Evolutionary conservation across 1,140 invertebrate species (phyloP).

Genomic region (Drosophila nebulosa): DNA sequence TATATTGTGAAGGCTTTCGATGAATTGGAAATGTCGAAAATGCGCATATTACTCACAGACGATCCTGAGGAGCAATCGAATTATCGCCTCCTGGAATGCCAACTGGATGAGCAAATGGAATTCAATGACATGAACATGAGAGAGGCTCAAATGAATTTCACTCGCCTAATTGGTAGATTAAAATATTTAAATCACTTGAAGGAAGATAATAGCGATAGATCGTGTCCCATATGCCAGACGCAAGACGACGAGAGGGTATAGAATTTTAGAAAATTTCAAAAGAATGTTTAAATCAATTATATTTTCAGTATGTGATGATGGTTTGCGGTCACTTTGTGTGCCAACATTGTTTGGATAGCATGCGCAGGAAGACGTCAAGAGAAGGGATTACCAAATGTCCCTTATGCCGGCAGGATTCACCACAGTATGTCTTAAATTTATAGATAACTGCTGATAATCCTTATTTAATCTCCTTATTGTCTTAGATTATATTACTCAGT

Average conservation of each 20-base stretch:
- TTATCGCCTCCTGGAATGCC: conserved; percentile 52
- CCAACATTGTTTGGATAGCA: conserved; percentile 52
- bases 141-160: conserved; percentile 61
- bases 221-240: conserved; percentile 87
- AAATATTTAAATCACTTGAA: conserved; percentile 78
- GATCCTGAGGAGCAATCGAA: conserved; percentile 64
- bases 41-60: conserved; percentile 82
- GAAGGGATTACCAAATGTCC: conserved; percentile 82
- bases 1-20: conserved; percentile 83
- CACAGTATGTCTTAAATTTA: conserved; percentile 36
- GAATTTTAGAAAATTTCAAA: background rate
- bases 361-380: conserved; percentile 9
- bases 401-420: conserved; percentile 84
- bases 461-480: background rate
- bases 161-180: conserved; percentile 48
- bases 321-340: conserved; percentile 77
- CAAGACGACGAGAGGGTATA: conserved; percentile 62
- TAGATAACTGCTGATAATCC: background rate
- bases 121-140: conserved; percentile 50
- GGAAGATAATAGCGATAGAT: conserved; percentile 80
- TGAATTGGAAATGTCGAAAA: conserved; percentile 89
- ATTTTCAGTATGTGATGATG: conserved; percentile 68
- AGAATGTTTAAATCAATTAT: background rate
- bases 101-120: conserved; percentile 47
- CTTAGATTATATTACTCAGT: conserved; percentile 64